Evolutionary conservation across 1,140 invertebrate genomes (phyloP), one percentile per base, ranked within the genome.

Genomic region (Magallana angulata): DNA sequence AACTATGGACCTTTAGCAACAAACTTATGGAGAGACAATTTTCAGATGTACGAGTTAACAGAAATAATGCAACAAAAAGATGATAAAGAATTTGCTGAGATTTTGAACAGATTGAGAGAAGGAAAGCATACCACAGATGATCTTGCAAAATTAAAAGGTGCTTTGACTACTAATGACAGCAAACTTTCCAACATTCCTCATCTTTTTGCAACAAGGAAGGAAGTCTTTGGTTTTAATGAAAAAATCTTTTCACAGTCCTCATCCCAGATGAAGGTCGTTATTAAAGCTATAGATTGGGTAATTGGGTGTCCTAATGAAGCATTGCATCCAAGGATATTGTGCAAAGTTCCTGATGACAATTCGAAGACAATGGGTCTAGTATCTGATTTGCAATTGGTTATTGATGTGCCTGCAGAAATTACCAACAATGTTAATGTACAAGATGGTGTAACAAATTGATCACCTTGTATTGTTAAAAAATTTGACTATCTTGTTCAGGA

Each of bases 61-160:
- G 24, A 87, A 68, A 90, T 92, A 56, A 90, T 91, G 90, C 62
- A 88, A 60, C 89, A 91, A 82, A 85, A 48, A 89, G 88, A 91
- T 56, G 56, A 83, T 58, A 64, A 81, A 56, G 18, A 57, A 11
- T 91, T 88, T 91, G 87, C 89, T 12, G 57, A 88, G 48, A 18
- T 89, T 5, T 30, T 90, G n/a, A 90, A 91, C 80, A 59, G 87
- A n/a, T 60, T 88, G 30, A n/a, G 82, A 59, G 87, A 82, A 82
- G 82, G 85, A 11, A 91, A 90, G 12, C 85, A 88, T 12, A 87
- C 81, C 14, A 14, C 18, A 7, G 60, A 81, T 36, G 90, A 90
- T 64, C 85, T 88, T 12, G 60, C 60, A 36, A 11, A 16, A 24
- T 30, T 88, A 30, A 76, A 85, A 85, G 68, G 16, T 11, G 11